Conservation (phyloP, 2,797 vertebrate genomes). For the Anabas testudineus region DNA sequence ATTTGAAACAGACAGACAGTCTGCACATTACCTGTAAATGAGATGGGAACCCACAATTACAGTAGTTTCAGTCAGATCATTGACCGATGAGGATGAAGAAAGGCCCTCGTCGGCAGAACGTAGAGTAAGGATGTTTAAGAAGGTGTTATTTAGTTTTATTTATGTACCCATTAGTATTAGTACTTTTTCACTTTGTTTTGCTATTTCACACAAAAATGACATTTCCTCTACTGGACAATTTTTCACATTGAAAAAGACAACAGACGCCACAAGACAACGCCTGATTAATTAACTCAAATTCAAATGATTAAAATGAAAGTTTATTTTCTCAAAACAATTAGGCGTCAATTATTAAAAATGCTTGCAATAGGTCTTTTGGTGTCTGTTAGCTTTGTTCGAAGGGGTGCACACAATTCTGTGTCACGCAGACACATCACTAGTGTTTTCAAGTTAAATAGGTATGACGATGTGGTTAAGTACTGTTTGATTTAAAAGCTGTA, state of each 20-base stretch:
- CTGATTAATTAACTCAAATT: not conserved
- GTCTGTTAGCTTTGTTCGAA: constrained; percentile 28
- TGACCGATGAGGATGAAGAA: constrained; percentile 16
- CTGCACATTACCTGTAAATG: constrained; percentile 23
- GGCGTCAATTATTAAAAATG: not conserved
- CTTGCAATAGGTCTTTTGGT: constrained; percentile 32
- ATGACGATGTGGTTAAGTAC: not conserved
- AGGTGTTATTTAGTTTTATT: too few species aligned
- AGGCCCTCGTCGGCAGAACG: too few species aligned
- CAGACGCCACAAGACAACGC: constrained; percentile 48
- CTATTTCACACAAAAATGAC: constrained; percentile 12
- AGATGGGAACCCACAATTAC: constrained; percentile 2
- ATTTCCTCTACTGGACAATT: constrained; percentile 78
- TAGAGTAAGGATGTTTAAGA: too few species aligned
- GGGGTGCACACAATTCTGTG: not conserved
- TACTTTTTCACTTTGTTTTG: constrained; percentile 13
- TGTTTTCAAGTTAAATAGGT: not conserved
- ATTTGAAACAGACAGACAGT: constrained; percentile 21
- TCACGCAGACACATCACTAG: not conserved
- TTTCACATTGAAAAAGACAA: constrained; percentile 45
- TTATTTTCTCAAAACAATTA: not conserved
- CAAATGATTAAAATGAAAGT: not conserved
- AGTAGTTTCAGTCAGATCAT: constrained; percentile 8
- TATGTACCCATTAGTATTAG: too few species aligned
- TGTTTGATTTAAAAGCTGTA: not conserved